Conservation (phyloP, 1,140 invertebrate genomes). For the Aricia agestis region DNA sequence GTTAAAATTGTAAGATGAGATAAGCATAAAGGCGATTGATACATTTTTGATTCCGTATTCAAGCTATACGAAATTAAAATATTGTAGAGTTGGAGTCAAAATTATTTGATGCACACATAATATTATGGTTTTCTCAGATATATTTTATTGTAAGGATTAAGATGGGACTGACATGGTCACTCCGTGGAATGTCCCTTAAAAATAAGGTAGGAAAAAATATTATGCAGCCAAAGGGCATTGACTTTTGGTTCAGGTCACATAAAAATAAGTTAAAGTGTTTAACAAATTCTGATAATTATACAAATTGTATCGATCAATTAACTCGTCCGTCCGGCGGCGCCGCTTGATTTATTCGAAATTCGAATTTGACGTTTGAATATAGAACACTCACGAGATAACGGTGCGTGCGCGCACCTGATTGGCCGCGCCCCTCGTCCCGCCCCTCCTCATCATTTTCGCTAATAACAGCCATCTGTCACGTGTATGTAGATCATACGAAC, state of each 20-base stretch:
- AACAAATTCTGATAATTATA: neutral
- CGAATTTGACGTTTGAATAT: neutral
- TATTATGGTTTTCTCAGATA: no score
- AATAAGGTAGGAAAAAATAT: no score
- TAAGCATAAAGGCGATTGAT: neutral
- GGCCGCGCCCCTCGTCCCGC: constrained; percentile 20
- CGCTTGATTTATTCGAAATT: neutral
- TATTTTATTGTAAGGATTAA: no score
- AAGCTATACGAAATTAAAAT: no score
- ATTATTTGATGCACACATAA: no score
- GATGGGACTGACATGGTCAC: no score
- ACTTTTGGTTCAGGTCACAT: no score
- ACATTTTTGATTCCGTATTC: neutral
- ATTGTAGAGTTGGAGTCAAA: no score
- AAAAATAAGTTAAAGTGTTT: neutral
- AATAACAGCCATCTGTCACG: constrained; percentile 11
- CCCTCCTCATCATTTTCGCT: constrained; percentile 24
- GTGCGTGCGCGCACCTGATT: constrained; percentile 17
- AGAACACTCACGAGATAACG: neutral
- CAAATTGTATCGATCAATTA: neutral
- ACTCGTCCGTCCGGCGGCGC: neutral
- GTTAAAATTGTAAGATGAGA: neutral
- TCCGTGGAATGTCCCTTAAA: no score
- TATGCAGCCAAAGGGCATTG: no score
- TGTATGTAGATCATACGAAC: neutral